Percentiles rank a stretch among this genome's conserved stretches.
Conservation (phyloP, 2,113 vertebrate species). For the Sarotherodon lohbergeri region DNA sequence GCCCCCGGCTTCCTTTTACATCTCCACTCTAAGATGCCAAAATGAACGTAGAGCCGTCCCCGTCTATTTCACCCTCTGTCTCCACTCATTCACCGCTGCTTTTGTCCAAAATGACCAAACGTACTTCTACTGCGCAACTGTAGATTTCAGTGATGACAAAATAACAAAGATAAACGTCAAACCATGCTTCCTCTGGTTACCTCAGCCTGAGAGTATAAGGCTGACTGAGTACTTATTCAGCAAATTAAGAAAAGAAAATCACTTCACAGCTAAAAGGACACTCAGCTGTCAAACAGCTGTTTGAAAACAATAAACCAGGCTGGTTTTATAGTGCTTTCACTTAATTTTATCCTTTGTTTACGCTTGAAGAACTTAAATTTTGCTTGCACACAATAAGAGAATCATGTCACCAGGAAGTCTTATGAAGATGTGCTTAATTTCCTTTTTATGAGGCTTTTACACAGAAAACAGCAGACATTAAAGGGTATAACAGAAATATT, state of each 20-base stretch:
- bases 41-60: neutral
- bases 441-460: neutral
- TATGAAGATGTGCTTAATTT: neutral
- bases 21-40: neutral
- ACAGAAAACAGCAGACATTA: neutral
- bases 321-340: neutral
- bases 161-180: constrained; percentile 18
- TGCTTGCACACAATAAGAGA: neutral
- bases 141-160: constrained; percentile 15
- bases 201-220: neutral
- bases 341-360: neutral
- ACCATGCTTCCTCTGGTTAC: neutral
- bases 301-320: neutral
- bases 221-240: neutral
- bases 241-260: constrained; percentile 8
- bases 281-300: neutral
- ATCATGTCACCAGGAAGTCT: neutral
- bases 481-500: neutral
- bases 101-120: neutral
- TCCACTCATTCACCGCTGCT: neutral
- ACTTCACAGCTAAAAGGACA: constrained; percentile 1
- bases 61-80: neutral
- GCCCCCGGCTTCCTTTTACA: neutral
- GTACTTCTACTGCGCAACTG: neutral
- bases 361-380: neutral